Evolutionary conservation across 2,888 invertebrate species (phyloP), one percentile per base, ranked within the genome.

Genomic region (Polymixis lichenea): DNA sequence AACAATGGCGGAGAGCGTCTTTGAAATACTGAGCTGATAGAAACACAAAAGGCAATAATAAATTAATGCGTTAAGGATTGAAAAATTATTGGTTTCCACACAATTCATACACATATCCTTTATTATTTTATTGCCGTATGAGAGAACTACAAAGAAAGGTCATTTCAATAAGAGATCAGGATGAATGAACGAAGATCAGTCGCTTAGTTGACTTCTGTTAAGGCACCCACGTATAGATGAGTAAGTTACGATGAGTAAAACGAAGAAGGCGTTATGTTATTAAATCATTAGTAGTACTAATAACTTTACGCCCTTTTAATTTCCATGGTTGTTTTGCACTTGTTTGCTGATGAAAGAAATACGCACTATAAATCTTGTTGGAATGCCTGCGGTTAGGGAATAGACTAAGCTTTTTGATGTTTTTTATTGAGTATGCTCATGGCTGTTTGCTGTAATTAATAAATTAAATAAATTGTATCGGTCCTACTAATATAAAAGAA

Each of bases 241-340:
- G 58, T 83, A 77, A 77, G 55, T 71, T 43, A 51, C 13, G 62
- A 79, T 84, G 80, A 70, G 65, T 82, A 78, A 78, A 56, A 32
- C 49, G n/a, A 7, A 0, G 46, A 22, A 49, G 65, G 83, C 69
- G 78, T 65, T 65, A 56, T 53, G 69, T 55, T 77, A 77, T 62
- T 68, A 62, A 76, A 61, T 79, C 53, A 82, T 49, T 60, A 49
- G 56, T 32, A 55, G 43, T 65, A 69, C 49, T 66, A 65, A 56
- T 82, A 82, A 75, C 82, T 76, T 67, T 43, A 58, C 46, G 51
- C 51, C 77, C 56, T 51, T 67, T 62, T n/a, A 17, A 22, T 8
- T 62, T 51, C 11, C 2, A 38, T 22, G 22, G 38, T 62, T 55
- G 49, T 2, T 19, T 80, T 51, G 43, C 6, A 28, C 25, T 72